Base-by-base conservation (phyloP, 1,140 invertebrate genomes). In the Anagrus nilaparvatae region DNA sequence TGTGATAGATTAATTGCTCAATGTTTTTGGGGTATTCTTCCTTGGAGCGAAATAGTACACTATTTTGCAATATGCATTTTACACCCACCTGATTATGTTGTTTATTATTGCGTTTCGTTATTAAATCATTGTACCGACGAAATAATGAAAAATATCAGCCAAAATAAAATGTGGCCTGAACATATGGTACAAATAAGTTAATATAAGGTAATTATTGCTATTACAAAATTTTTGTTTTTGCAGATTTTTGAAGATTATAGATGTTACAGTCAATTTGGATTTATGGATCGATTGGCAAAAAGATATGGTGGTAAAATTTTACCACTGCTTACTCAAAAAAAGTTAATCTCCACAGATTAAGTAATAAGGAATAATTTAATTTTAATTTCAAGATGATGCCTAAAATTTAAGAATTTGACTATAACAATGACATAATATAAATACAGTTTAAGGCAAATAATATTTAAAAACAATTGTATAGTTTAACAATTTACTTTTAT, bases 81-180 rank as follows among this genome's bases (percentile, higher is more conserved):
- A n/a, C 57, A 67, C 48, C 52, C 61, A 9, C 56, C 63, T 21
- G 66, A 69, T 51, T 63, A 67, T 31, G 52, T 66, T 19, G 38
- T 69, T 19, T 69, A 69, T 46, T 67, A 67, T 36, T 63, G 59
- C 29, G 49, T 51, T n/a, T 65, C 66, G 3, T 45, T 69, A 19
- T 43, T 67, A 20, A 49, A 63, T 50, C 54, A 61, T 18, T 61
- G 58, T 34, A 55, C 60, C 31, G 23, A 47, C 27, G 35, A 44
- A 23, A 41, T 67, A 23, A 44, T 63, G 44, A 47, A 60, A 42
- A 53, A 59, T 33, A 44, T 63, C n/a, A 52, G 50, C 0, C 54
- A 47, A 23, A 53, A 50, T 37, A 63, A 61, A 55, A 44, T 57
- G 40, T 67, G 61, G 62, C 63, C 63, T 9, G 62, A 69, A 45